These are phyloP conservation scores for Desmodus rotundus DNA, from an alignment of 2,113 vertebrate genomes.

Conservation along the genomic window DNA sequence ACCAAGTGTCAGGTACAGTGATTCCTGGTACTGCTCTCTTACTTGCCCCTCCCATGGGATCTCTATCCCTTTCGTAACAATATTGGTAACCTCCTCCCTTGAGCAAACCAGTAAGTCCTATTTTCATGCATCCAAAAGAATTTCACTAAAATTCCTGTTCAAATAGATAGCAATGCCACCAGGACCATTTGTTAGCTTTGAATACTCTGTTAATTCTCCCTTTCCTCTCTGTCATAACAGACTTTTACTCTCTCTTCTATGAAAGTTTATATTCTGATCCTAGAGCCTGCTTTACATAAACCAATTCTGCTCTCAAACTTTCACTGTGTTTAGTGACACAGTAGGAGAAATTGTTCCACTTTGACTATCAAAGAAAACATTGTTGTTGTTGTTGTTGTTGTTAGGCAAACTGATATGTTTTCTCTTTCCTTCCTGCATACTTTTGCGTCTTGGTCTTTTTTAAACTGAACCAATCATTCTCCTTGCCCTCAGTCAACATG, in stretches of 20 bases:
- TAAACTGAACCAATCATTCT: slow-evolving; percentile 58
- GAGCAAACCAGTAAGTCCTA: background rate
- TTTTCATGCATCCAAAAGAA: background rate
- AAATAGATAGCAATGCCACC: background rate
- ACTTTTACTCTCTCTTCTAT: background rate
- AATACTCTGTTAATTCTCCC: background rate
- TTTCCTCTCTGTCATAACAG: background rate
- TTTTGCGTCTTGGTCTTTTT: slow-evolving; percentile 64
- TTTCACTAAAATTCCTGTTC: background rate
- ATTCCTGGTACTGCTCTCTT: background rate
- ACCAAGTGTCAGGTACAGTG: no score
- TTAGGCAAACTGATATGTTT: slow-evolving; percentile 28
- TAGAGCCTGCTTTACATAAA: background rate
- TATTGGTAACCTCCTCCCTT: background rate
- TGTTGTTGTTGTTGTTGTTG: background rate
- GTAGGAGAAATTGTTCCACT: background rate
- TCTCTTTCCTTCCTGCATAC: slow-evolving; percentile 19
- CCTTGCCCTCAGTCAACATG: slow-evolving; percentile 58
- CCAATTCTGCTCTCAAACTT: background rate
- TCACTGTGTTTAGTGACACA: background rate
- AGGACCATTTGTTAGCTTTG: background rate
- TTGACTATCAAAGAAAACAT: background rate
- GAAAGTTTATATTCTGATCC: background rate
- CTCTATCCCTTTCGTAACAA: background rate
- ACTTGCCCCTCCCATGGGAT: background rate